These are phyloP conservation scores for Tyria jacobaeae DNA, from an alignment of 2,888 invertebrate genomes.

Conservation along the genomic window DNA sequence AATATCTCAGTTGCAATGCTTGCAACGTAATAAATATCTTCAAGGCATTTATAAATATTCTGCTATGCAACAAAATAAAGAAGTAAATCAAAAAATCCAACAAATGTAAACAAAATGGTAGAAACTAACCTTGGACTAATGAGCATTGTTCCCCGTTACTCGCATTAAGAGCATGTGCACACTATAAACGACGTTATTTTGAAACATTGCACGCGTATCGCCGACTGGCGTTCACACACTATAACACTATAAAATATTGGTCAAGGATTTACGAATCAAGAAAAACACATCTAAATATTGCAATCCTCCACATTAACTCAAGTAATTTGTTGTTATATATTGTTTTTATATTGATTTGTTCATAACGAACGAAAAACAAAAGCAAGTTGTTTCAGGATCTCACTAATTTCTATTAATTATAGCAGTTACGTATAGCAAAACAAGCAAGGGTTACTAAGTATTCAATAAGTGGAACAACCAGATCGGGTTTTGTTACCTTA, in stretches of 20 bases:
- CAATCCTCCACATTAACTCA: conserved; percentile 16
- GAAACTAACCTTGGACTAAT: conserved; percentile 59
- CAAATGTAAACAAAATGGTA: conserved; percentile 26
- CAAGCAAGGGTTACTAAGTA: conserved; percentile 60
- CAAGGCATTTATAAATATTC: background rate
- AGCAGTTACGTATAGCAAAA: conserved; percentile 52
- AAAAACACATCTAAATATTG: conserved; percentile 41
- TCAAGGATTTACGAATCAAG: conserved; percentile 61
- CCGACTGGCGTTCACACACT: conserved; percentile 56
- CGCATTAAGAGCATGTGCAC: conserved; percentile 59
- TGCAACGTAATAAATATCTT: too few relatives aligned
- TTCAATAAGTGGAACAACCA: conserved; percentile 63
- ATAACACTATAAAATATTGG: conserved; percentile 58
- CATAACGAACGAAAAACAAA: conserved; percentile 19
- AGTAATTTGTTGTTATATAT: too few relatives aligned
- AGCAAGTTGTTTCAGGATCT: conserved; percentile 26
- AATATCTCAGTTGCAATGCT: too few relatives aligned
- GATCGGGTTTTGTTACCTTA: conserved; percentile 65
- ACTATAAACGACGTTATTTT: conserved; percentile 50
- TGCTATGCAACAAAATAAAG: conserved; percentile 8
- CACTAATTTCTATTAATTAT: conserved; percentile 56
- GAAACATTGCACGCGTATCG: conserved; percentile 53
- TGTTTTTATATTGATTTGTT: too few relatives aligned
- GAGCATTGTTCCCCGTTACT: conserved; percentile 57
- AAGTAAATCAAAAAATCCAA: conserved; percentile 19